Percentiles rank a stretch among this genome's conserved stretches.
Conservation (phyloP, 1,140 invertebrate genomes). For the Fopius arisanus region DNA sequence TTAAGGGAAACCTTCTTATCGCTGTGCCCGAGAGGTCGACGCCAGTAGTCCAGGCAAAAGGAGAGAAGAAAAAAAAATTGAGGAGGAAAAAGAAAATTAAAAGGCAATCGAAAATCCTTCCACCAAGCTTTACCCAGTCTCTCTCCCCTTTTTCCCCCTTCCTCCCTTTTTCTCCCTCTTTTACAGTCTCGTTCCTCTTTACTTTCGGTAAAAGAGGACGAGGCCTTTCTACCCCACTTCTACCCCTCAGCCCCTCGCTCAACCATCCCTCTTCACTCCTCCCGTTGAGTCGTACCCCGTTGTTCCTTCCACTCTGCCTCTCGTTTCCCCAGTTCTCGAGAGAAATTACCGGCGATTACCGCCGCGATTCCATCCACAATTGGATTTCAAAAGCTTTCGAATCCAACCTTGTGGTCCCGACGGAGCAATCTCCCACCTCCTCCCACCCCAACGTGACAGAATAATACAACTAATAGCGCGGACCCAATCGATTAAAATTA, state of each 20-base stretch:
- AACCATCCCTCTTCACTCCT: slow-evolving; percentile 1
- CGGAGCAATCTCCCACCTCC: not conserved
- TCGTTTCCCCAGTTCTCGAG: slow-evolving; percentile 34
- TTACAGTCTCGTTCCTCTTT: not conserved
- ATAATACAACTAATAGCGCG: slow-evolving; percentile 12
- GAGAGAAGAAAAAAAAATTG: not conserved
- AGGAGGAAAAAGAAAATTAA: slow-evolving; percentile 11
- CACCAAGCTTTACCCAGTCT: not conserved
- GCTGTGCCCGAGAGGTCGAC: not conserved
- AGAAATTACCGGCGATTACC: slow-evolving; percentile 43
- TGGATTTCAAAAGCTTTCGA: slow-evolving; percentile 26
- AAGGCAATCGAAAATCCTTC: slow-evolving; percentile 17
- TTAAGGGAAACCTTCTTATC: slow-evolving; percentile 24
- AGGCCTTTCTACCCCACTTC: not conserved
- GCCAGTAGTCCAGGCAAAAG: not conserved
- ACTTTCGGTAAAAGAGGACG: slow-evolving; percentile 13
- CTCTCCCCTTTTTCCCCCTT: not conserved
- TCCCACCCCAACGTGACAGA: not conserved
- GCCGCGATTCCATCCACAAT: slow-evolving; percentile 33
- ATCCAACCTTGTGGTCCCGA: slow-evolving; percentile 18
- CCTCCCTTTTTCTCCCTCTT: not conserved
- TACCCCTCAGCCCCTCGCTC: not conserved
- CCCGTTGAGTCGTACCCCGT: not conserved
- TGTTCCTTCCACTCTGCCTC: slow-evolving; percentile 17
- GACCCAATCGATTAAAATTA: not conserved